Evolutionary conservation across 2,797 vertebrate genomes (phyloP), one percentile per base, ranked within the genome.

Genomic region (Enteromius trimaculatus): DNA sequence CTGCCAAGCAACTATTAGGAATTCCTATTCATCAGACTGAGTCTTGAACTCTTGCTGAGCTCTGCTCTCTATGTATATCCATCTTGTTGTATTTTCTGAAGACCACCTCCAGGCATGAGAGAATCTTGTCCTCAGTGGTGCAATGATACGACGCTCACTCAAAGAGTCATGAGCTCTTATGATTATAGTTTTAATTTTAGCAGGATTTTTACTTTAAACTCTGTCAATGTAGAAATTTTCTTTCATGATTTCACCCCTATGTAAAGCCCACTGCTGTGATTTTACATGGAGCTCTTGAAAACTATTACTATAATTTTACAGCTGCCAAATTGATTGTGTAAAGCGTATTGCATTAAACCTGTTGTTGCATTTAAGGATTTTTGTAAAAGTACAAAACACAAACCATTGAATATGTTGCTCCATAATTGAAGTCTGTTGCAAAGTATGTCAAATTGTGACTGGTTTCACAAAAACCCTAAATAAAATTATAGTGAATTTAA

Each of bases 21-120:
- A 19, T 21, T 31, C 42, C 51, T 37, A n/a, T 66, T 66, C 19
- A 66, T 79, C 31, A 68, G 23, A 44, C 19, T 47, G 53, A 60
- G 39, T 62, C 26, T 39, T 81, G 39, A 62, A 37, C 55, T 72
- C 51, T 47, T 37, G 79, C 69, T 72, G 69, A 64, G 42, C 70
- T 81, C 29, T 51, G 88, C 77, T 80, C 78, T 44, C 13, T 60
- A 31, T 4, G 3, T 47, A 44, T 34, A 34, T 49, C 23, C 10
- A 1, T 65, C 62, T 17, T 65, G 17, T 31, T 64, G 19, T 17
- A 37, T 17, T 26, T 72, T n/a, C 71, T 74, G 49, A 74, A 53
- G 47, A 53, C 21, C 34, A 39, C 10, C 34, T 68, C 10, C 19
- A 37, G 47, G 26, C 47, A 72, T 31, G 44, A 31, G 49, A 19